Evolutionary conservation across 2,113 vertebrate genomes (phyloP).

Genomic region (Symphodus melops): DNA sequence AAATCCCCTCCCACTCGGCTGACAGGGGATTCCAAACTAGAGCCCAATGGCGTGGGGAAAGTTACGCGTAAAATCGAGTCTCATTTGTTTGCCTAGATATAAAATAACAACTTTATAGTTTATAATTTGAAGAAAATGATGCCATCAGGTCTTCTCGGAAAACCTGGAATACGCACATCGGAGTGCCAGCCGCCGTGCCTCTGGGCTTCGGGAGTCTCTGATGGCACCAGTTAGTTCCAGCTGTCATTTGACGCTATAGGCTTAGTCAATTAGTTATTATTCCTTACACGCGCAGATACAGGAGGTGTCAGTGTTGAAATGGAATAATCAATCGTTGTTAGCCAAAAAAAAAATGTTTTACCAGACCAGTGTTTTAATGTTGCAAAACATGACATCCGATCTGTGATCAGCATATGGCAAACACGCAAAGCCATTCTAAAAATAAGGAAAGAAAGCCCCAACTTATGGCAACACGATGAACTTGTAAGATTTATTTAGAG

Average conservation of each 20-base stretch:
- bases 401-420: not conserved
- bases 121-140: not conserved
- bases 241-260: constrained; percentile 46
- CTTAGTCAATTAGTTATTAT: constrained; percentile 47
- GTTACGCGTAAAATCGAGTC: not conserved
- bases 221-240: constrained; percentile 27
- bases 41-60: not conserved
- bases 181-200: constrained; percentile 6
- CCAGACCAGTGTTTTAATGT: not conserved
- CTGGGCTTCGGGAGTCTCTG: constrained; percentile 28
- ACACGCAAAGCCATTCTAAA: not conserved
- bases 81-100: too few species aligned
- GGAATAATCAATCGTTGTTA: constrained; percentile 31
- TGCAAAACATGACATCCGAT: not conserved
- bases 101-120: too few species aligned
- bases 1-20: not conserved
- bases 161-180: not conserved
- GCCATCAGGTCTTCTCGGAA: not conserved
- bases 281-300: constrained; percentile 23
- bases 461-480: constrained; percentile 10
- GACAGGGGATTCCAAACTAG: not conserved
- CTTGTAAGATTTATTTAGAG: not conserved
- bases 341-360: not conserved
- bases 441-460: not conserved
- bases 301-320: constrained; percentile 40